Evolutionary conservation across 2,113 vertebrate genomes (phyloP), one percentile per base, ranked within the genome.

Genomic region (Etheostoma spectabile): DNA sequence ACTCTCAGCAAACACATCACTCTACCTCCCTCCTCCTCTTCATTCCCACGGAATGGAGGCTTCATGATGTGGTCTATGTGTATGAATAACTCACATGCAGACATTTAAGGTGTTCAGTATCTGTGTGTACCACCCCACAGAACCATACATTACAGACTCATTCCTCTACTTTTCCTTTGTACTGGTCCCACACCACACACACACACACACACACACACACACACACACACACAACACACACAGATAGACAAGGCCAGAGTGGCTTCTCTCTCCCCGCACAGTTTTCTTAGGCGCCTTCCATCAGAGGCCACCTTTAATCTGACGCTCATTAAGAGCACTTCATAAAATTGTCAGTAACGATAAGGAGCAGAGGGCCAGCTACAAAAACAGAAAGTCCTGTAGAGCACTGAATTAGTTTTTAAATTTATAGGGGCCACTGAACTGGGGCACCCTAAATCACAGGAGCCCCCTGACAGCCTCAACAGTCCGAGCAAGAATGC

Each of bases 241-340:
- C 1, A 70, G 21, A 69, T 18, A 76, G 79, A 74, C 72, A 64
- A 70, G 75, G 64, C 86, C 63, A 8, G 30, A 74, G 82, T 61
- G 61, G 73, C 75, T 87, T 60, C 78, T 71, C 77, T 71, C 77
- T 35, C 33, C 72, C 74, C 72, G 74, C 69, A 45, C 49, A n/a
- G 80, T 69, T 59, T 88, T 93, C 91, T 91, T 89, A 84, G 77
- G 86, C 85, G 77, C 82, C 83, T 89, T 86, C 83, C 85, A 81
- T 87, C 87, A 85, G 81, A 66, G 93, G 95, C 93, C 95, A 95
- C 95, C 95, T 98, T 98, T 97, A 97, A 97, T 97, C 97, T 97
- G 95, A 96, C 95, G 96, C 97, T 97, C 96, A 98, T 99, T 98
- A 97, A 95, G 95, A 96, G 96, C 97, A 98, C 97, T 99, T 98